Base-by-base conservation (phyloP, 2,888 invertebrate genomes). In the Apocheima hispidaria region DNA sequence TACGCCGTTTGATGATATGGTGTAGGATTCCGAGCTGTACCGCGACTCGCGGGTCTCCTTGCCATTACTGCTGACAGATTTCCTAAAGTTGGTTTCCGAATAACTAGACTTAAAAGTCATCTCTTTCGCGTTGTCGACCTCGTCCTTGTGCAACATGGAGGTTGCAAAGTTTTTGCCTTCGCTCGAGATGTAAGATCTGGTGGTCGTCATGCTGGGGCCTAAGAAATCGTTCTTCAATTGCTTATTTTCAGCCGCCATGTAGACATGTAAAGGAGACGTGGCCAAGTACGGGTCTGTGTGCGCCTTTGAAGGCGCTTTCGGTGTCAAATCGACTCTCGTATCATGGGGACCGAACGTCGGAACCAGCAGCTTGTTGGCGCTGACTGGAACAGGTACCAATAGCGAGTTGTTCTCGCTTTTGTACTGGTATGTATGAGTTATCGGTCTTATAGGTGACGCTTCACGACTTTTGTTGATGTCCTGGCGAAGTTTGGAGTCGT, bases 401-500 rank as follows among this genome's bases (percentile, higher is more conserved):
- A 92, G 70, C 0, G 89, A 87, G 62, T 88, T 91, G 73, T 83
- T 92, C 65, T 92, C 92, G 57, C 86, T 88, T 74, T 78, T 85
- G 64, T 92, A 92, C 56, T 91, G 91, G 49, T 92, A 92, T 0
- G 86, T 90, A 49, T 92, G 92, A 1, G 92, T 92, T 35, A 92
- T 94, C 0, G 95, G 94, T 48, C 96, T 90, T 71, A 95, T 95
- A 0, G 96, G 96, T 0, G 96, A 96, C 0, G 95, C 95, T 81
- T 96, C 96, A 46, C 96, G 88, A 36, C 96, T 96, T 73, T 94
- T 96, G 70, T 94, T 95, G 55, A 95, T 94, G 49, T 96, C 96
- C 79, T 96, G 96, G 12, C 96, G 93, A 35, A 96, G 88, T 79
- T 96, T 96, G 0, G 97, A 96, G 85, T 97, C 96, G 94, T 97